phyloP scores from a whole-genome alignment of 37 sponge, comb jelly and placozoan genomes.

The Hormiphora californensis region DNA sequence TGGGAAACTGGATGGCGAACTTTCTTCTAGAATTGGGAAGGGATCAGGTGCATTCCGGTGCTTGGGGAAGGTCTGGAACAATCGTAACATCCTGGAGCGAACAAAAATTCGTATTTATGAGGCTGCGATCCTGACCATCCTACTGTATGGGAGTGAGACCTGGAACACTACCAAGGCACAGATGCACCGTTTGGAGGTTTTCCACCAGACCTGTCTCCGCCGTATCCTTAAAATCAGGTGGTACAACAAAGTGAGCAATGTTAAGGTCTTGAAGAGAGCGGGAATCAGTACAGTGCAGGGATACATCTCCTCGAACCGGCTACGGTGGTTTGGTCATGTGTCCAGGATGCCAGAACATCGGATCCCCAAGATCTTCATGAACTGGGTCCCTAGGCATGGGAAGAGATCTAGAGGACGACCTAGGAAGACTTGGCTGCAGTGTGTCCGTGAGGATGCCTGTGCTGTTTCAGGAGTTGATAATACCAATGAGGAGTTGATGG shows the following conservation, averaged over 20 bases:
- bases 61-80: background rate
- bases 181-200: background rate
- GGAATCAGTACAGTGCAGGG: background rate
- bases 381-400: background rate
- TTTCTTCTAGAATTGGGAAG: background rate
- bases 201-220: background rate
- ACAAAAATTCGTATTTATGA: background rate
- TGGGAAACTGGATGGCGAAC: background rate
- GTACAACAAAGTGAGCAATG: background rate
- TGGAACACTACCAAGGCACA: background rate
- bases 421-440: background rate
- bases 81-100: background rate
- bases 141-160: background rate
- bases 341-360: background rate
- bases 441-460: background rate
- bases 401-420: background rate
- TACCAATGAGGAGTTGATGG: too few species aligned
- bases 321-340: constrained; percentile 4
- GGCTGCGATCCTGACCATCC: background rate
- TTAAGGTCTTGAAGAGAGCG: too few species aligned
- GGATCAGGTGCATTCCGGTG: background rate
- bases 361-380: background rate
- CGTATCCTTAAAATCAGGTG: background rate
- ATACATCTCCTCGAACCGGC: background rate
- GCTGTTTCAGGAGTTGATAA: too few species aligned